A percentile compares a stretch with the other conserved stretches of the same genome.
phyloP scores from a whole-genome alignment of 2,797 vertebrate species.

The Xiphophorus birchmanni region DNA sequence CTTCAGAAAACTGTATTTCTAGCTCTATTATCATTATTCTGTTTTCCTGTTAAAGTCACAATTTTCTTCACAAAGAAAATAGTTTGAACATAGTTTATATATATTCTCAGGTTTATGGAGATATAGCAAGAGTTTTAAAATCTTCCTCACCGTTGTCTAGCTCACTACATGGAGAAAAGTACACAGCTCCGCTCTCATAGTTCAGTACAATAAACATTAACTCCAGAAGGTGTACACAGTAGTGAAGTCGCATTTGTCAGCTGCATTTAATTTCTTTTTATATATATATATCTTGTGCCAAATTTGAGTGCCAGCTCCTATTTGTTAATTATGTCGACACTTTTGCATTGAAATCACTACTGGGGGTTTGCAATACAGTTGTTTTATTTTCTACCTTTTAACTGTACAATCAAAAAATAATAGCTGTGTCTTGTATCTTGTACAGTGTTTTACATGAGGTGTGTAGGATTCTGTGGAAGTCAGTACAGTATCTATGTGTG shows the following conservation, averaged over 20 bases:
- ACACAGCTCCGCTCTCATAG: conserved; percentile 29
- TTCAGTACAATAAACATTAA: conserved; percentile 32
- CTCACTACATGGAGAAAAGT: conserved; percentile 39
- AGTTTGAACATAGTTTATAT: conserved; percentile 37
- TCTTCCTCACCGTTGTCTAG: conserved; percentile 53
- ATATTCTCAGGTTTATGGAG: conserved; percentile 76
- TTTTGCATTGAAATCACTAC: conserved; percentile 41
- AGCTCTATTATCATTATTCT: conserved; percentile 32
- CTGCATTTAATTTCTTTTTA: conserved; percentile 16
- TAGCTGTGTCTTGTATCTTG: conserved; percentile 53
- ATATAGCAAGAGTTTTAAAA: conserved; percentile 63
- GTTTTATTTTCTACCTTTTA: conserved; percentile 63
- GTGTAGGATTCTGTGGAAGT: conserved; percentile 63
- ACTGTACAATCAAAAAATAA: conserved; percentile 55
- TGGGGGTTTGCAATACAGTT: conserved; percentile 64
- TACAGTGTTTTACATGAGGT: conserved; percentile 50
- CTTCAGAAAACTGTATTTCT: conserved; percentile 29
- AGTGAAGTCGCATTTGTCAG: conserved; percentile 37
- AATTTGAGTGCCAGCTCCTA: conserved; percentile 66
- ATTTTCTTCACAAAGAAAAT: conserved; percentile 22
- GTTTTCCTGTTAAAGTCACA: conserved; percentile 32
- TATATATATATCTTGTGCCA: conserved; percentile 67
- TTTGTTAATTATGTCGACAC: conserved; percentile 33
- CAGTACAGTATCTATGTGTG: conserved; percentile 27
- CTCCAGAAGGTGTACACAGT: conserved; percentile 33